These are phyloP conservation scores for Homarus americanus DNA, from an alignment of 1,140 invertebrate species.

Conservation along the genomic window DNA sequence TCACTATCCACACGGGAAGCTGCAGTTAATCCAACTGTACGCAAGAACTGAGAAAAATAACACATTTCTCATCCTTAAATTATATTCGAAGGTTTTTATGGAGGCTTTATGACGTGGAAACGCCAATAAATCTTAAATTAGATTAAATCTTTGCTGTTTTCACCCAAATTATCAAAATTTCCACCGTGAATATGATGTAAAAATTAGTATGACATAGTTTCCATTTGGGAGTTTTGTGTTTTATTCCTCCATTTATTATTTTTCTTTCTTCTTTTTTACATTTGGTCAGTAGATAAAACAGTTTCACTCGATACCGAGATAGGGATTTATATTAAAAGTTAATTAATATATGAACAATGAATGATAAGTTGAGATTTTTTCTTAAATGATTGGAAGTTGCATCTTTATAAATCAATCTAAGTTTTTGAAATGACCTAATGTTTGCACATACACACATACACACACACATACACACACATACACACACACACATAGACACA, in stretches of 20 bases:
- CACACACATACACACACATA: not conserved
- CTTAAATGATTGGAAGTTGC: no score
- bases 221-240: no score
- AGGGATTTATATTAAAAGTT: no score
- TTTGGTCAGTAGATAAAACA: no score
- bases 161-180: not conserved
- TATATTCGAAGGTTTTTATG: slow-evolving; percentile 8
- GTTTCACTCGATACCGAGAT: no score
- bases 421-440: no score
- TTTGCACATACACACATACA: not conserved
- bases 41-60: not conserved
- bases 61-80: not conserved
- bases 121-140: not conserved
- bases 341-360: no score
- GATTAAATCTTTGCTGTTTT: slow-evolving; percentile 4
- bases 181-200: not conserved
- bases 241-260: no score
- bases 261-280: no score
- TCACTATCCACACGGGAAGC: not conserved
- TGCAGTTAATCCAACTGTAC: not conserved
- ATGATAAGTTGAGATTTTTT: no score
- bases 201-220: no score
- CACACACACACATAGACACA: not conserved
- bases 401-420: no score
- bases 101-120: slow-evolving; percentile 6